Conservation (phyloP, 2,888 invertebrate genomes). For the Chalcosyrphus nemorum region DNA sequence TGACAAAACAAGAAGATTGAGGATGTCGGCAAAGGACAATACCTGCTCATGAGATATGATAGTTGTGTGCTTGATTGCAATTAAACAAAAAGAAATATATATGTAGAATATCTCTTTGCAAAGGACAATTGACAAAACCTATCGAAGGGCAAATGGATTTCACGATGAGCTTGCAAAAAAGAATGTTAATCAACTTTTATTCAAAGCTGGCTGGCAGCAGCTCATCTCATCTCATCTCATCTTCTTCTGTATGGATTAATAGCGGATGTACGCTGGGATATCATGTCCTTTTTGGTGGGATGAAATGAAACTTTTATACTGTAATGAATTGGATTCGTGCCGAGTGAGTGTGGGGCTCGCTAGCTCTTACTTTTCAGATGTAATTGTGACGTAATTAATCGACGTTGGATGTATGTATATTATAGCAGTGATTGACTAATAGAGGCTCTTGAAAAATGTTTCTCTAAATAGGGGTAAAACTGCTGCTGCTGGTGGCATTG, state of each 20-base stretch:
- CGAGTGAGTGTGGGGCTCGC: background rate
- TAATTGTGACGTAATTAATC: conserved; percentile 40
- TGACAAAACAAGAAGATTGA: conserved; percentile 30
- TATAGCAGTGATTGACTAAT: background rate
- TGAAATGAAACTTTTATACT: background rate
- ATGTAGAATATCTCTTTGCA: background rate
- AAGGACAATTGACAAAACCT: conserved; percentile 36
- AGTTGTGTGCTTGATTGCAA: conserved; percentile 61
- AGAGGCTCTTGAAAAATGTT: background rate
- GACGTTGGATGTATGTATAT: background rate
- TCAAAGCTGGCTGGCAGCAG: conserved; percentile 34
- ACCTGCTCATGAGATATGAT: conserved; percentile 57
- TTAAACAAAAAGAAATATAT: conserved; percentile 31
- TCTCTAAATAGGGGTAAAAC: conserved; percentile 4
- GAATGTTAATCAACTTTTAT: conserved; percentile 56
- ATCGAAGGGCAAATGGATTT: background rate
- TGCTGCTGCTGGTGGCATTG: background rate
- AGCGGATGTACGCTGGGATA: conserved; percentile 27
- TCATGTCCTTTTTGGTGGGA: conserved; percentile 24
- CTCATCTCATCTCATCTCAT: conserved; percentile 33
- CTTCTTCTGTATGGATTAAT: conserved; percentile 11
- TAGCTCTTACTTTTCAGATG: conserved; percentile 4
- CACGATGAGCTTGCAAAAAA: conserved; percentile 54
- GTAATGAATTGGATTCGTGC: conserved; percentile 19
- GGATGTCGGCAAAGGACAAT: conserved; percentile 13